Base-by-base conservation (phyloP, 2,888 invertebrate genomes). In the Hypercompe scribonia region DNA sequence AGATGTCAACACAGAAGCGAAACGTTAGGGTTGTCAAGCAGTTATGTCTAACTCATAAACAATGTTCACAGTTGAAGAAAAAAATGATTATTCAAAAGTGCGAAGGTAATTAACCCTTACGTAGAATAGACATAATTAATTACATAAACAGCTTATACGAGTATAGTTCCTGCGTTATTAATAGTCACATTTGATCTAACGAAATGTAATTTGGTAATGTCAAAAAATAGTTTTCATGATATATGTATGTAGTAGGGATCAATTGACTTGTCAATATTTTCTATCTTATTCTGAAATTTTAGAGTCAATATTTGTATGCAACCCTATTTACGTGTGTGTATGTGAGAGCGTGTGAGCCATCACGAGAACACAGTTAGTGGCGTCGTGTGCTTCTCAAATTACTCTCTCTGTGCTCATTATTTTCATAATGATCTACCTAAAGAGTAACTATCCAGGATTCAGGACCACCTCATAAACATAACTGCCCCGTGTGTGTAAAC, bases 341-440 rank as follows among this genome's bases (percentile, higher is more conserved):
- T 66, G 46, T 18, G 65, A 28, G 65, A 39, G 46, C 42, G 72
- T 18, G 64, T 42, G 34, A 33, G 68, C 33, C 42, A 54, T 69
- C 65, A 58, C 39, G 24, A 39, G 68, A 13, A 28, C 28, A 46
- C 63, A 10, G 64, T 68, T 33, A 21, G 18, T 24, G 65, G 10
- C 61, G 63, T 18, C n/a, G 31, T 24, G 65, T 50, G 65, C 63
- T 11, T 68, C 46, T 72, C 68, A n/a, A 13, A 36, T 68, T 54
- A 28, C 63, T n/a, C 36, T 34, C 11, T 34, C 11, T 36, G 36
- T n/a, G 64, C 68, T 68, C 39, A 36, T 64, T 64, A 39, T 28
- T 72, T 54, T 39, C 31, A n/a, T 72, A 72, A 71, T 46, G 33
- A 46, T 21, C 34, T 34, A 54, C 33, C 69, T 58, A 10, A 46